Percentiles rank a stretch among this genome's conserved stretches.
phyloP scores from a whole-genome alignment of 2,797 vertebrate species.

The Takifugu rubripes region DNA sequence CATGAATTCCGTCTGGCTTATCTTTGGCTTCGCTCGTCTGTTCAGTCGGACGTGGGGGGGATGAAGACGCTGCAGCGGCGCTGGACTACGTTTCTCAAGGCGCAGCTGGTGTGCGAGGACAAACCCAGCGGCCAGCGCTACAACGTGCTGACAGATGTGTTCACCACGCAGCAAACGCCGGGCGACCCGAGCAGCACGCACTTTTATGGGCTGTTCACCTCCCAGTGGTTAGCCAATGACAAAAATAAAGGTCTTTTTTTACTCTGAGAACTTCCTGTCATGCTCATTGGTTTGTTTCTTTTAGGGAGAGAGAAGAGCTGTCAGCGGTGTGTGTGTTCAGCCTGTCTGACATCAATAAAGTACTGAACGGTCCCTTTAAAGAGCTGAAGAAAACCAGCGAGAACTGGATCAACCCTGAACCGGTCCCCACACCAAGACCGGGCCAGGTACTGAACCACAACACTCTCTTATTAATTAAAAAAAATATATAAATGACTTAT shows the following conservation, averaged over 20 bases:
- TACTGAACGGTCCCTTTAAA: slow-evolving; percentile 82
- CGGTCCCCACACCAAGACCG: slow-evolving; percentile 78
- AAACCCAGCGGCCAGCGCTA: slow-evolving; percentile 76
- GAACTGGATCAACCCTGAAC: slow-evolving; percentile 78
- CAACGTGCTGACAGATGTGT: slow-evolving; percentile 80
- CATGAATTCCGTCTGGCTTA: not conserved
- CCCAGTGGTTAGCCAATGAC: slow-evolving; percentile 74
- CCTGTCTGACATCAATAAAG: slow-evolving; percentile 77
- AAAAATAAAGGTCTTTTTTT: too few relatives aligned
- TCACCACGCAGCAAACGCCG: slow-evolving; percentile 66
- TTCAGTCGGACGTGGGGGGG: slow-evolving; percentile 85
- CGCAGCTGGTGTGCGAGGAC: slow-evolving; percentile 84
- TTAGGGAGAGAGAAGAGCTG: slow-evolving; percentile 77
- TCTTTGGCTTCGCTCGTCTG: not conserved
- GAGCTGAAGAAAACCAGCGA: slow-evolving; percentile 83
- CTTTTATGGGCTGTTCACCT: slow-evolving; percentile 86
- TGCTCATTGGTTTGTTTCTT: not conserved
- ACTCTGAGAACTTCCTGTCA: not conserved
- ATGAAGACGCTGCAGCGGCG: slow-evolving; percentile 87
- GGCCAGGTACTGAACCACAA: slow-evolving; percentile 66
- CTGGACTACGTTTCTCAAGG: slow-evolving; percentile 90
- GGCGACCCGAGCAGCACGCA: slow-evolving; percentile 72
- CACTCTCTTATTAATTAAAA: not conserved
- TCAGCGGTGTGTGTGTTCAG: slow-evolving; percentile 86
- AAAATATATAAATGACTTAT: not conserved